Base-by-base conservation (phyloP, 1,140 invertebrate genomes). In the Bilobella aurantiaca region DNA sequence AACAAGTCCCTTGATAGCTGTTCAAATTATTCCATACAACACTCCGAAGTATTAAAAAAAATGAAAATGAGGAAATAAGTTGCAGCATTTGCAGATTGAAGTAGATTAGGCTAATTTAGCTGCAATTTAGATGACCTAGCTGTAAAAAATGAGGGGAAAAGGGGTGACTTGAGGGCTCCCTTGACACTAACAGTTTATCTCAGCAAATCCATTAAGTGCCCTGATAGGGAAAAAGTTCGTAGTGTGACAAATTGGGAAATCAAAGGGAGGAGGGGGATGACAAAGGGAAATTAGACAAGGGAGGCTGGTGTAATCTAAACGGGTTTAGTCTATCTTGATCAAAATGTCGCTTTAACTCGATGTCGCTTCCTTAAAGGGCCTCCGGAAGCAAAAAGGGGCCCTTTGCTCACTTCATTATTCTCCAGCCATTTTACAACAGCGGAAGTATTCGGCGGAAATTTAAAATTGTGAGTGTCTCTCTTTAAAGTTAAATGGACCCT, bases 361-460 rank as follows among this genome's bases (percentile, higher is more conserved):
- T 47, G n/a, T n/a, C n/a, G n/a, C n/a, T n/a, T n/a, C n/a, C n/a
- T n/a, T n/a, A n/a, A n/a, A n/a, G n/a, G n/a, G n/a, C n/a, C n/a
- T n/a, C n/a, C n/a, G n/a, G n/a, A n/a, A n/a, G 64, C 63, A 56
- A 42, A 18, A 42, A 66, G 37, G 64, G 60, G 56, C 30, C 62
- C 64, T 18, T 68, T 71, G 69, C 61, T 71, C 69, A 68, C 66
- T 71, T 71, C 69, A 70, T 70, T 70, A 70, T 70, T 70, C 69
- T 70, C 67, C n/a, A n/a, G n/a, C n/a, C n/a, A n/a, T 70, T 68
- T 63, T 71, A 68, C 34, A 8, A 42, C 18, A n/a, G n/a, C n/a
- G n/a, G n/a, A n/a, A n/a, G n/a, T n/a, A n/a, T n/a, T n/a, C n/a
- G n/a, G n/a, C n/a, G n/a, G n/a, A n/a, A n/a, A n/a, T n/a, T n/a